phyloP scores from a whole-genome alignment of 1,140 invertebrate genomes.

The Magallana gigas region DNA sequence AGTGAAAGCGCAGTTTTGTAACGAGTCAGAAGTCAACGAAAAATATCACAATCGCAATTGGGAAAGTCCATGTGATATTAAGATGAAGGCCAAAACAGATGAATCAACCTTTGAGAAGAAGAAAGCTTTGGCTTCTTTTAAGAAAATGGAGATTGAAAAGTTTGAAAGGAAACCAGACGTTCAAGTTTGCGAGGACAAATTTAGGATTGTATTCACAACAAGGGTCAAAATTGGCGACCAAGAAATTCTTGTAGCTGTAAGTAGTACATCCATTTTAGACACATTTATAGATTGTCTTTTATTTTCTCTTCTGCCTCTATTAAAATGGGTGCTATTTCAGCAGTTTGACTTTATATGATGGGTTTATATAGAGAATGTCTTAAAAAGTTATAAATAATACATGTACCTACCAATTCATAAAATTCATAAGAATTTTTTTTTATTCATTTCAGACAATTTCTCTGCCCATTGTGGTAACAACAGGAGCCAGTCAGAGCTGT shows the following conservation, averaged over 20 bases:
- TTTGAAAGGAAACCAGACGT: slow-evolving; percentile 50
- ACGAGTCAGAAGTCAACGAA: slow-evolving; percentile 38
- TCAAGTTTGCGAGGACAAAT: slow-evolving; percentile 57
- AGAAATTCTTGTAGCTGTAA: slow-evolving; percentile 15
- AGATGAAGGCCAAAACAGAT: slow-evolving; percentile 37
- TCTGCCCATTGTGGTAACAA: slow-evolving; percentile 55
- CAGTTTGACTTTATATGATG: too few relatives aligned
- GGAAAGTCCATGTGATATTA: slow-evolving; percentile 6
- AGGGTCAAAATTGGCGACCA: slow-evolving; percentile 35
- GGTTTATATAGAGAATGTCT: too few relatives aligned
- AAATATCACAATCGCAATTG: slow-evolving; percentile 5
- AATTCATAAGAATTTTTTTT: too few relatives aligned
- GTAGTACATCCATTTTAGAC: not conserved
- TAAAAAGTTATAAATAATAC: too few relatives aligned
- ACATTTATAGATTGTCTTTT: not conserved
- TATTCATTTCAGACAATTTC: slow-evolving; percentile 51
- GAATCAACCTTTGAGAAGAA: slow-evolving; percentile 43
- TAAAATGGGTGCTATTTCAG: too few relatives aligned
- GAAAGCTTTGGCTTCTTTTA: slow-evolving; percentile 39
- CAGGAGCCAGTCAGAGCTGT: slow-evolving; percentile 56
- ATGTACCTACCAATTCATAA: too few relatives aligned
- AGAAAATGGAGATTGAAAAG: slow-evolving; percentile 44
- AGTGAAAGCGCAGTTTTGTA: slow-evolving; percentile 44
- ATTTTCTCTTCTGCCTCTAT: too few relatives aligned
- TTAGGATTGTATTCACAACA: slow-evolving; percentile 53